These are phyloP conservation scores for Lutra lutra DNA, from an alignment of 2,797 vertebrate genomes.

Conservation along the genomic window DNA sequence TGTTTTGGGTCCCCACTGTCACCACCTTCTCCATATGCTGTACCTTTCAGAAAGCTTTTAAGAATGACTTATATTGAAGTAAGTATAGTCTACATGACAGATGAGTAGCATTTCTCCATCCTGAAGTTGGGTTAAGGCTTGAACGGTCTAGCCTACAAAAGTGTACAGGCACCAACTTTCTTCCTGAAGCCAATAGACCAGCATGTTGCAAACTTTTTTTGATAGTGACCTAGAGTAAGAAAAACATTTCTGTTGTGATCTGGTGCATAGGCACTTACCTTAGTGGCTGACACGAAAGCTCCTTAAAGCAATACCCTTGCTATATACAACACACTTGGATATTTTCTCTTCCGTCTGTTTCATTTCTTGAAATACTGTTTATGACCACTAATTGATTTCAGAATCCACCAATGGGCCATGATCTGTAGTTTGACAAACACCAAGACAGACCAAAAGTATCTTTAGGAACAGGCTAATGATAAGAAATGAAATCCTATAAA, in stretches of 20 bases:
- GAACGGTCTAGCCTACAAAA: neutral
- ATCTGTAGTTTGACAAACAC: slow-evolving; percentile 60
- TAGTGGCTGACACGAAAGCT: neutral
- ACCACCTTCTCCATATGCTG: neutral
- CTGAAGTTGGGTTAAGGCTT: neutral
- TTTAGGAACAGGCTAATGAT: slow-evolving; percentile 70
- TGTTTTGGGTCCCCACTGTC: neutral
- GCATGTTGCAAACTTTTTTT: neutral
- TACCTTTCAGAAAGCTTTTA: neutral
- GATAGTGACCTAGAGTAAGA: neutral
- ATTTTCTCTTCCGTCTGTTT: slow-evolving; percentile 41
- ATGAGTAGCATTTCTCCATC: neutral
- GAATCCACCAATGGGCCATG: slow-evolving; percentile 34
- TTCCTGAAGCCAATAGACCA: neutral
- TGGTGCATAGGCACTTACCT: neutral
- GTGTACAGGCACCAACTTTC: neutral
- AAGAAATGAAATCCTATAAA: slow-evolving; percentile 73
- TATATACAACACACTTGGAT: neutral
- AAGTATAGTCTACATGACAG: neutral
- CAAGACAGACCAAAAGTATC: slow-evolving; percentile 60
- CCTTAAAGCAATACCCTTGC: neutral
- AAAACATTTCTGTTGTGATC: neutral
- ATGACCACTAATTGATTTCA: slow-evolving; percentile 57
- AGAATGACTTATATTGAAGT: neutral
- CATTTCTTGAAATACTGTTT: slow-evolving; percentile 57